Conservation (phyloP, 1,140 invertebrate genomes). For the Teleopsis dalmanni region DNA sequence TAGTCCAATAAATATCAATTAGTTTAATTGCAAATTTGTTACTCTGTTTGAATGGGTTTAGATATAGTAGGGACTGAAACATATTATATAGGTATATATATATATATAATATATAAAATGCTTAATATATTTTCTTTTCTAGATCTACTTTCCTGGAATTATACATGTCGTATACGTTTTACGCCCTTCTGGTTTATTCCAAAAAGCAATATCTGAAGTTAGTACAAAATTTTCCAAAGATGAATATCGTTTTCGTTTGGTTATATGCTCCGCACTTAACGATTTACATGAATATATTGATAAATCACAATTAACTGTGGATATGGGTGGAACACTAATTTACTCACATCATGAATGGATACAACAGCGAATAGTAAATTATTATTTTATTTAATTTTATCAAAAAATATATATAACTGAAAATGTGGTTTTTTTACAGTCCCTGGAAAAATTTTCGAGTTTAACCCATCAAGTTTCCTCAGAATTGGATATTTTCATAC, state of each 20-base stretch:
- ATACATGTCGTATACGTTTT: constrained; percentile 89
- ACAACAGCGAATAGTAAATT: constrained; percentile 85
- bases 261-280: constrained; percentile 66
- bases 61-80: no score
- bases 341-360: constrained; percentile 96
- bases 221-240: constrained; percentile 90
- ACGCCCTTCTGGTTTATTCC: constrained; percentile 84
- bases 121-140: constrained; percentile 31
- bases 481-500: constrained; percentile 75
- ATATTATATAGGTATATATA: no score
- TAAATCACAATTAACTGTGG: constrained; percentile 73
- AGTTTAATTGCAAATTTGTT: no score
- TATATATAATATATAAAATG: no score
- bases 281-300: constrained; percentile 85
- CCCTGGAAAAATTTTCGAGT: constrained; percentile 87
- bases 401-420: constrained; percentile 10
- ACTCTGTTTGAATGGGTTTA: no score
- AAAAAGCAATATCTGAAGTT: constrained; percentile 87
- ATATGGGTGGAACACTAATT: constrained; percentile 78
- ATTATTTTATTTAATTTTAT: background rate
- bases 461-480: constrained; percentile 82
- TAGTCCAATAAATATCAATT: no score
- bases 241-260: constrained; percentile 88
- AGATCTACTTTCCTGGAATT: constrained; percentile 90
- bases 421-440: constrained; percentile 54